phyloP scores from a whole-genome alignment of 1,140 invertebrate species.

The Brachionus sp. region DNA sequence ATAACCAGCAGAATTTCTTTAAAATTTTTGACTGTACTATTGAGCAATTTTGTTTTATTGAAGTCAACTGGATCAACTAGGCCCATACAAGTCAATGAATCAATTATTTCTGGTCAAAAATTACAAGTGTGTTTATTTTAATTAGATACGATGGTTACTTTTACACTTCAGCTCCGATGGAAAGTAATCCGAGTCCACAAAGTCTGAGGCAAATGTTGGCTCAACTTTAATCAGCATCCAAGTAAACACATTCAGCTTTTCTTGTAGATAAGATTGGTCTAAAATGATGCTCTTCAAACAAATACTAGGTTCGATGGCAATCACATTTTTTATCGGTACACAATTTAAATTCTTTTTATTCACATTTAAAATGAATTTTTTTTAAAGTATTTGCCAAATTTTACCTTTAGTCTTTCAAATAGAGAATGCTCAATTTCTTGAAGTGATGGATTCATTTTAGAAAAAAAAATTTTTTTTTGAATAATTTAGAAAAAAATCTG shows the following conservation, averaged over 20 bases:
- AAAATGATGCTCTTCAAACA: neutral
- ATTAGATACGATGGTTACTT: neutral
- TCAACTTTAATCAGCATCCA: conserved; percentile 1
- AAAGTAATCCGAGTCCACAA: conserved; percentile 21
- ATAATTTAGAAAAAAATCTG: neutral
- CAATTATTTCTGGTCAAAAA: conserved; percentile 29
- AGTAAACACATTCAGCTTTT: conserved; percentile 5
- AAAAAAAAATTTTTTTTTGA: neutral
- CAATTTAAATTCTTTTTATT: neutral
- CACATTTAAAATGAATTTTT: neutral
- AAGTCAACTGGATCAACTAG: neutral
- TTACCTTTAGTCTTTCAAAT: conserved; percentile 10
- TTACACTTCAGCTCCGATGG: neutral
- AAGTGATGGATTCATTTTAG: neutral
- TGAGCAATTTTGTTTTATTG: neutral
- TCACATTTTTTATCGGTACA: neutral
- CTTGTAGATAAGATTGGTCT: neutral
- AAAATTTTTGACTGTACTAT: neutral
- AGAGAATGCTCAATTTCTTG: neutral
- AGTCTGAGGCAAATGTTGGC: neutral
- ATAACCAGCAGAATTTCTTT: conserved; percentile 3
- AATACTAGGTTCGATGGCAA: conserved; percentile 5
- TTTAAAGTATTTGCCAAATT: neutral
- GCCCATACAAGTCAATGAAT: neutral
- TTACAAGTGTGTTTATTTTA: neutral